Evolutionary conservation across 2,113 vertebrate genomes (phyloP).

Genomic region (Epinephelus lanceolatus): DNA sequence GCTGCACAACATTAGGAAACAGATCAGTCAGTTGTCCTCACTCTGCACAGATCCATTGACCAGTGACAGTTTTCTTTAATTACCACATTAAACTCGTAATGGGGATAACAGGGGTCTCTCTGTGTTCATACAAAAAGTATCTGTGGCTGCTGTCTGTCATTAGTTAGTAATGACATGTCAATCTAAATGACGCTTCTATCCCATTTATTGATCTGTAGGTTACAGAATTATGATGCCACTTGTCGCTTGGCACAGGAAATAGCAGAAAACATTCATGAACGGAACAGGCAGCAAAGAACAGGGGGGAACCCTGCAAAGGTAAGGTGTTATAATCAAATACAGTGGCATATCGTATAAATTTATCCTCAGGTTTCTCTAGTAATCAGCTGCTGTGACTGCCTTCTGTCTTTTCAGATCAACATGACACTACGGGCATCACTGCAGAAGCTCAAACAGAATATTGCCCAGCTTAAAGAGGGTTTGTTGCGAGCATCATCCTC

Average conservation of each 20-base stretch:
- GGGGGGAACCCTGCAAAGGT: slow-evolving; percentile 93
- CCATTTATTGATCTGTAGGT: slow-evolving; percentile 79
- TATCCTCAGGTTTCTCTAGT: not conserved
- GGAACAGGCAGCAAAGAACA: slow-evolving; percentile 90
- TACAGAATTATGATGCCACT: slow-evolving; percentile 89
- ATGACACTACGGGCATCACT: slow-evolving; percentile 89
- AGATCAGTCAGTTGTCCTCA: not conserved
- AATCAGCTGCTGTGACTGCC: not conserved
- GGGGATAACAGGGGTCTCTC: not conserved
- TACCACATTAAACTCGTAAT: not conserved
- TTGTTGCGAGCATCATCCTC: slow-evolving; percentile 89
- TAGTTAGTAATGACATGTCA: not conserved
- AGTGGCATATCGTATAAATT: not conserved
- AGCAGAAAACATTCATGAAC: slow-evolving; percentile 93
- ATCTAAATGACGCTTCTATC: not conserved
- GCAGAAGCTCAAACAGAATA: slow-evolving; percentile 93
- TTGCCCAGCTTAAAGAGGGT: slow-evolving; percentile 89
- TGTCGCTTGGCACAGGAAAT: slow-evolving; percentile 92
- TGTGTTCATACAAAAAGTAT: not conserved
- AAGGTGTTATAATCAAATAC: not conserved
- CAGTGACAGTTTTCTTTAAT: not conserved
- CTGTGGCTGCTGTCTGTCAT: not conserved
- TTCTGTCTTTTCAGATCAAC: slow-evolving; percentile 86
- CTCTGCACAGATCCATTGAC: not conserved
- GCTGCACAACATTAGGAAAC: not conserved